phyloP scores from a whole-genome alignment of 2,888 invertebrate species.

The Hyppa rectilinea region DNA sequence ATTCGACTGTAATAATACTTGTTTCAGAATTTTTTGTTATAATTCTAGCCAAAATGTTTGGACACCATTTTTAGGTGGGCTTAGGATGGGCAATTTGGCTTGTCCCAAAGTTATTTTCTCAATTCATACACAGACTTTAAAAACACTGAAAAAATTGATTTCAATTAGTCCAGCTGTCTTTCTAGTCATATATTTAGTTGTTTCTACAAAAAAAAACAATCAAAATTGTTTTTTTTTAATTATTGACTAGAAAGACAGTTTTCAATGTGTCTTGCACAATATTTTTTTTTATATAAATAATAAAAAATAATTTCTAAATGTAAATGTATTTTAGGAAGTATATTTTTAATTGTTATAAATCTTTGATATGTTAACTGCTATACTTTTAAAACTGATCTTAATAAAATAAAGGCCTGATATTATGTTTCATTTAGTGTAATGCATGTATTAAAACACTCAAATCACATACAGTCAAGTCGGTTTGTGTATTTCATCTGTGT shows the following conservation, averaged over 20 bases:
- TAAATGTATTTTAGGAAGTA: conserved; percentile 38
- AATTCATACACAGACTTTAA: conserved; percentile 54
- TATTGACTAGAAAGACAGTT: conserved; percentile 27
- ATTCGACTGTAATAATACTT: conserved; percentile 42
- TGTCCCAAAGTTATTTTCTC: conserved; percentile 10
- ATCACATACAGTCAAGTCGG: background rate
- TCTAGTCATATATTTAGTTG: conserved; percentile 19
- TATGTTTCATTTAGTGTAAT: background rate
- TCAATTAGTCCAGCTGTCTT: background rate
- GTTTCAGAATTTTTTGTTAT: conserved; percentile 22
- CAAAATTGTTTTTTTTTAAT: no score
- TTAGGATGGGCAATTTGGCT: conserved; percentile 28
- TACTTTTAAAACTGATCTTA: background rate
- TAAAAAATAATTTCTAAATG: conserved; percentile 17
- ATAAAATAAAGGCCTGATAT: background rate
- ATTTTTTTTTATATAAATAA: conserved; percentile 20
- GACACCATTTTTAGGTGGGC: conserved; percentile 10
- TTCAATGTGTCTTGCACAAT: conserved; percentile 3
- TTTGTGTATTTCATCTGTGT: conserved; percentile 21
- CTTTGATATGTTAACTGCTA: conserved; percentile 42
- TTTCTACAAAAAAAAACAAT: background rate
- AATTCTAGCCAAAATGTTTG: conserved; percentile 1
- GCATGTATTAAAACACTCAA: conserved; percentile 13
- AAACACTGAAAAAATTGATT: conserved; percentile 9
- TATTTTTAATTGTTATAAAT: conserved; percentile 25